Evolutionary conservation across 2,797 vertebrate species (phyloP), one percentile per base, ranked within the genome.

Genomic region (Sphenodon punctatus): DNA sequence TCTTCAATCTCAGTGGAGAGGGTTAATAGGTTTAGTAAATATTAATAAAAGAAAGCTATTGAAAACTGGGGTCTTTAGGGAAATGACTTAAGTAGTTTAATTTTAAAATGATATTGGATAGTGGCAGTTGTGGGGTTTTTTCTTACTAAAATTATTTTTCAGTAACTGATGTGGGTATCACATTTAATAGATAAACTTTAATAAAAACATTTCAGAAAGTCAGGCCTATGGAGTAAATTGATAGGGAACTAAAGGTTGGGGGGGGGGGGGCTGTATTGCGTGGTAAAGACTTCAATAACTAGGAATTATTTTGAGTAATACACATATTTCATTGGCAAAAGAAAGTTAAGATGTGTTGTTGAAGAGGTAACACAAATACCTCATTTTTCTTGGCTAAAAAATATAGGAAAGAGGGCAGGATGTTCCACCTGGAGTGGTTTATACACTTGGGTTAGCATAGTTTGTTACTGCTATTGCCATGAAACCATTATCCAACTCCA

Each of bases 1-100:
- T 79, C 71, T 80, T 59, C 68, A 7, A 79, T 43, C 70, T 92
- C 70, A 85, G 16, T 51, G 76, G 80, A 68, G 39, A 75, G 59
- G 78, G 66, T 80, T 93, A 93, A 88, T 87, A 79, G 75, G 39
- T 81, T 92, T 92, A 82, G 82, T 89, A 85, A 93, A 93, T 87
- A 88, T 85, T 93, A 91, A 89, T 88, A 85, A 87, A 88, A 83
- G 70, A 85, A 84, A 67, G 78, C 75, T 86, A 75, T 91, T 84
- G 78, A 92, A 59, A 63, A 65, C 46, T 71, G 65, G 56, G 88
- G 75, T 81, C 88, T 91, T 83, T 7, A 77, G 85, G 88, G 91
- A 92, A 92, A 91, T 91, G 1, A 81, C 67, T 82, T 43, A 39
- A 4, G 55, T 81, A 53, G 36, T 82, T 93, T 84, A 89, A 90